Conservation (phyloP, 1,140 invertebrate genomes). For the Aphelinus certus region DNA sequence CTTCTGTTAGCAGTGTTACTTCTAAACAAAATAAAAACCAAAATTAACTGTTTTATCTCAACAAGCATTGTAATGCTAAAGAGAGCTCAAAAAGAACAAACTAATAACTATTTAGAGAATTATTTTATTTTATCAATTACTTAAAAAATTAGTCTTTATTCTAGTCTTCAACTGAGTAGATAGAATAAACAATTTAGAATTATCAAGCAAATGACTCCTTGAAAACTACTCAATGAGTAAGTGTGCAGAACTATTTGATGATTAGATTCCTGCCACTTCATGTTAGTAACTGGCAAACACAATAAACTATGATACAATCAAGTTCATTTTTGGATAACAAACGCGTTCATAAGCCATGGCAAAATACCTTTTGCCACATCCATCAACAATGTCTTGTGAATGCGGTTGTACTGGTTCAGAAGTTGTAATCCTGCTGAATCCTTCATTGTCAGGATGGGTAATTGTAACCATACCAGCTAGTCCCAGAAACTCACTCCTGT, state of each 20-base stretch:
- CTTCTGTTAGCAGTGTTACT: conserved; percentile 70
- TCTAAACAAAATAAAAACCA: conserved; percentile 46
- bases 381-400: conserved; percentile 56
- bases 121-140: no score
- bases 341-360: no score
- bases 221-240: no score
- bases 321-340: not conserved
- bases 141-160: not conserved
- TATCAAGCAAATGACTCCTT: no score
- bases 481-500: conserved; percentile 64
- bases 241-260: no score
- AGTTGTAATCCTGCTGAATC: conserved; percentile 55
- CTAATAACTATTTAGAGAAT: no score
- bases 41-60: not conserved
- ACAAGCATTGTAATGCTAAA: no score
- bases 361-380: conserved; percentile 60
- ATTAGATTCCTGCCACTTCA: no score
- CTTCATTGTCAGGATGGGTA: conserved; percentile 60
- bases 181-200: no score
- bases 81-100: not conserved
- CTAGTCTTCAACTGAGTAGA: no score
- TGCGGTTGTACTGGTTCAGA: conserved; percentile 53
- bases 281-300: no score
- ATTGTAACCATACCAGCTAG: conserved; percentile 64
- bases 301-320: no score